Base-by-base conservation (phyloP, 2,797 vertebrate species). In the Moxostoma hubbsi region DNA sequence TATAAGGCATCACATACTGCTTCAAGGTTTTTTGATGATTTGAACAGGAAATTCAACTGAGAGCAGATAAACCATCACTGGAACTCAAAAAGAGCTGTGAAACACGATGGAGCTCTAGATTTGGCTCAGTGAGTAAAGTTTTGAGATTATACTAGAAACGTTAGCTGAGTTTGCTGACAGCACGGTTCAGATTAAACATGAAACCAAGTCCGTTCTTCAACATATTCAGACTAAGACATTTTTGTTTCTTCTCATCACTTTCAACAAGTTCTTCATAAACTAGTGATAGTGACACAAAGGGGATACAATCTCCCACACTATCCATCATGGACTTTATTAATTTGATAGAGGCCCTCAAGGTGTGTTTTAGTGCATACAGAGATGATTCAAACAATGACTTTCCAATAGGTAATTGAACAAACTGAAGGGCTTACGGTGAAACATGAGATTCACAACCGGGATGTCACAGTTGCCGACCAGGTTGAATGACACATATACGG, bases 331-430 rank as follows among this genome's bases (percentile, higher is more conserved):
- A 2, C 1, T 9, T 6, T 43, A 9, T 69, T 69, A 5, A n/a
- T 68, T 68, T 68, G 66, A 68, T 70, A 12, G 5, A 15, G 24
- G 67, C 9, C 13, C 67, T 70, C 36, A 45, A 55, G 0, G 24
- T 55, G 51, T 45, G 36, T 55, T 70, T 45, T n/a, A 70, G n/a
- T 16, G 53, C 9, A 57, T 57, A 9, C 24, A 57, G n/a, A 11
- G 53, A 45, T 70, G 53, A 71, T 7, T 57, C 36, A 57, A 57
- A 57, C n/a, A 57, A 71, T 5, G 53, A 46, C 13, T 57, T 57
- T 57, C 36, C 4, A 36, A 36, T 4, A 36, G 36, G 36, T 36
- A 36, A 57, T 54, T 51, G 54, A 54, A 54, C 50, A 13, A 13
- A 55, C 36, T 15, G 45, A 55, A 4, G 1, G 7, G 9, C 68